A percentile compares a stretch with the other conserved stretches of the same genome.
phyloP scores from a whole-genome alignment of 1,140 invertebrate genomes.

The Ooceraea biroi region DNA sequence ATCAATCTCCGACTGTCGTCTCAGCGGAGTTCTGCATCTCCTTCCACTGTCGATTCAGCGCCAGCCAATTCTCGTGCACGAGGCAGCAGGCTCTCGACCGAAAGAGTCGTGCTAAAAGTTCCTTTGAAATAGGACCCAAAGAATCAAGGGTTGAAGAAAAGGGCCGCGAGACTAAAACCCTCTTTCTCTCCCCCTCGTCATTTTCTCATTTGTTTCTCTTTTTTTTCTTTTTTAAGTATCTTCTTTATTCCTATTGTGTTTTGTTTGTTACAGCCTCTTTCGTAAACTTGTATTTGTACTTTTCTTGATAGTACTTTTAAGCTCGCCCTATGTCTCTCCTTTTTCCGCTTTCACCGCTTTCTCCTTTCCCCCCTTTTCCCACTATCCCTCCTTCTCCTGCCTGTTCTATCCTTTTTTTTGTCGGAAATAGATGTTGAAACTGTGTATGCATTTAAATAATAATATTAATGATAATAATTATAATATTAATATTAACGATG shows the following conservation, averaged over 20 bases:
- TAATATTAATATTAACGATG: slow-evolving; percentile 81
- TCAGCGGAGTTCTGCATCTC: slow-evolving; percentile 45
- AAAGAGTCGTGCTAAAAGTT: slow-evolving; percentile 65
- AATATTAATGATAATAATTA: slow-evolving; percentile 80
- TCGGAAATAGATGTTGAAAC: slow-evolving; percentile 81
- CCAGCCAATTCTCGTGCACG: slow-evolving; percentile 60
- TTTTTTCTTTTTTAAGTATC: slow-evolving; percentile 4
- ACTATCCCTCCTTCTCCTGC: not conserved
- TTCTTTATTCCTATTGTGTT: not conserved
- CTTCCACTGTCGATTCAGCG: slow-evolving; percentile 55
- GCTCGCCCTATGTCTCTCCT: not conserved
- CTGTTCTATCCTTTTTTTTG: slow-evolving; percentile 72
- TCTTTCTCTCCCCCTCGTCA: slow-evolving; percentile 33
- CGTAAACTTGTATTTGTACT: slow-evolving; percentile 55
- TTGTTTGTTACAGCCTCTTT: slow-evolving; percentile 44
- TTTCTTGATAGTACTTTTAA: slow-evolving; percentile 31
- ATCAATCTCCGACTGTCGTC: slow-evolving; percentile 61
- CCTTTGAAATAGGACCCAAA: slow-evolving; percentile 79
- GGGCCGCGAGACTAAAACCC: slow-evolving; percentile 65
- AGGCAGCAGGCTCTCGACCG: slow-evolving; percentile 63
- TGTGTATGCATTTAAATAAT: slow-evolving; percentile 84
- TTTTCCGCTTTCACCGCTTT: slow-evolving; percentile 34
- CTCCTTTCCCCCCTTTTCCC: too few species aligned
- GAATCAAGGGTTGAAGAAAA: slow-evolving; percentile 64
- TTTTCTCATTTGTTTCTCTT: not conserved